These are phyloP conservation scores for Potorous gilbertii DNA, from an alignment of 2,797 vertebrate genomes.

Conservation along the genomic window DNA sequence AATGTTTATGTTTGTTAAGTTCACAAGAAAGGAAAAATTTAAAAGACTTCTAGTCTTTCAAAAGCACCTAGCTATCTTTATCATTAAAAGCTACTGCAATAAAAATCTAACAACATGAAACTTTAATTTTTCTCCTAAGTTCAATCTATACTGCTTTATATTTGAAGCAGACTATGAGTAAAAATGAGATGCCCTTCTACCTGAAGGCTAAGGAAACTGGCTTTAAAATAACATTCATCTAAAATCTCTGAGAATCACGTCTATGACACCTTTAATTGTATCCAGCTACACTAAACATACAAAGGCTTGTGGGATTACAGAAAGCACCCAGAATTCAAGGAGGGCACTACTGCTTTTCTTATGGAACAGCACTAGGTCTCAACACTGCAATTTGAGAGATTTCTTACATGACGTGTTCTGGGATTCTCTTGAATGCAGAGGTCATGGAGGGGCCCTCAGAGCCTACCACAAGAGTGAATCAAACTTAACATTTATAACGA, in stretches of 20 bases:
- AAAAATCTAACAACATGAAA: neutral
- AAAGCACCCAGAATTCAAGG: neutral
- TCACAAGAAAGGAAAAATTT: neutral
- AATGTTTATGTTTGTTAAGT: neutral
- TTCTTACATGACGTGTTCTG: neutral
- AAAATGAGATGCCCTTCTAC: neutral
- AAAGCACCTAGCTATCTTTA: neutral
- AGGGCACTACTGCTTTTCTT: neutral
- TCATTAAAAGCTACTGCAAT: neutral
- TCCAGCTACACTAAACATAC: constrained; percentile 12
- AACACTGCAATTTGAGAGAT: neutral
- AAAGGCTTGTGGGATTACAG: neutral
- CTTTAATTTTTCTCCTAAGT: constrained; percentile 19
- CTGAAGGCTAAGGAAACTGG: constrained; percentile 34
- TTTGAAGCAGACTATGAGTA: constrained; percentile 27
- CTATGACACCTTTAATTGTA: constrained; percentile 21
- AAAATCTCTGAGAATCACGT: constrained; percentile 31
- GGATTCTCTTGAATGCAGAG: neutral
- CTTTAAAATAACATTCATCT: constrained; percentile 54
- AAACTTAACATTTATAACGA: neutral
- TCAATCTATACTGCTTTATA: neutral
- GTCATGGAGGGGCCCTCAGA: neutral
- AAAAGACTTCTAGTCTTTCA: neutral
- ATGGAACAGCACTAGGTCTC: neutral
- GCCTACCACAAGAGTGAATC: neutral